Conservation (phyloP, 1,140 invertebrate species). For the Pogonus chalceus region DNA sequence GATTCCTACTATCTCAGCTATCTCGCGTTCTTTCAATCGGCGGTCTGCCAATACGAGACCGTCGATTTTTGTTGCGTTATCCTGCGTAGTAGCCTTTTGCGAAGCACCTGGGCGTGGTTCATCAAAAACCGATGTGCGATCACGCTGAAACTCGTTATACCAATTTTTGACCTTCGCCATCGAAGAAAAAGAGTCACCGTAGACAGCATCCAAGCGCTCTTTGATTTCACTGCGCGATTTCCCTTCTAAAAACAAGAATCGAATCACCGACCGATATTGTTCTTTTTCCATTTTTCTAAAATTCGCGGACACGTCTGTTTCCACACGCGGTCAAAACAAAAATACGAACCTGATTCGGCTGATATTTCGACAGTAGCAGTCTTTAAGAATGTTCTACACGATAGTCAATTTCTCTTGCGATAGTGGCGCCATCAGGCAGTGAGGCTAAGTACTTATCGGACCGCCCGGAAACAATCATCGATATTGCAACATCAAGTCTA, state of each 20-base stretch:
- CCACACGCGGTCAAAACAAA: slow-evolving; percentile 4
- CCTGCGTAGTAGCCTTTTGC: slow-evolving; percentile 21
- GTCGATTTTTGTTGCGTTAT: slow-evolving; percentile 24
- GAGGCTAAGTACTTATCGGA: slow-evolving; percentile 17
- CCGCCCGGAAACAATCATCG: too few relatives aligned
- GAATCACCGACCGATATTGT: slow-evolving; percentile 17
- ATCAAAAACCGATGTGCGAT: slow-evolving; percentile 26
- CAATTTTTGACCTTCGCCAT: slow-evolving; percentile 24
- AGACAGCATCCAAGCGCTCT: slow-evolving; percentile 14
- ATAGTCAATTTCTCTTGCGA: slow-evolving; percentile 15
- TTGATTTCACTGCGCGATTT: slow-evolving; percentile 18
- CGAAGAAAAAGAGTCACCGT: slow-evolving; percentile 24
- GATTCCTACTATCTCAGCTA: slow-evolving; percentile 20
- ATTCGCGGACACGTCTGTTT: not conserved
- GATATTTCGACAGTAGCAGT: slow-evolving; percentile 15
- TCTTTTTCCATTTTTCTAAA: slow-evolving; percentile 16
- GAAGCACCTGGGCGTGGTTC: slow-evolving; percentile 23
- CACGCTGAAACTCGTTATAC: slow-evolving; percentile 27
- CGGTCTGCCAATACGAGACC: slow-evolving; percentile 24
- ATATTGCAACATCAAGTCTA: too few relatives aligned
- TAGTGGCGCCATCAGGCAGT: slow-evolving; percentile 12
- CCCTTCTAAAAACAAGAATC: slow-evolving; percentile 18
- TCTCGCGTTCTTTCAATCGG: slow-evolving; percentile 20
- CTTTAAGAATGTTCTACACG: slow-evolving; percentile 15
- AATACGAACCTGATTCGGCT: slow-evolving; percentile 15